Percentiles rank a stretch among this genome's conserved stretches.
Conservation (phyloP, 1,140 invertebrate genomes). For the Drosophila pachea region DNA sequence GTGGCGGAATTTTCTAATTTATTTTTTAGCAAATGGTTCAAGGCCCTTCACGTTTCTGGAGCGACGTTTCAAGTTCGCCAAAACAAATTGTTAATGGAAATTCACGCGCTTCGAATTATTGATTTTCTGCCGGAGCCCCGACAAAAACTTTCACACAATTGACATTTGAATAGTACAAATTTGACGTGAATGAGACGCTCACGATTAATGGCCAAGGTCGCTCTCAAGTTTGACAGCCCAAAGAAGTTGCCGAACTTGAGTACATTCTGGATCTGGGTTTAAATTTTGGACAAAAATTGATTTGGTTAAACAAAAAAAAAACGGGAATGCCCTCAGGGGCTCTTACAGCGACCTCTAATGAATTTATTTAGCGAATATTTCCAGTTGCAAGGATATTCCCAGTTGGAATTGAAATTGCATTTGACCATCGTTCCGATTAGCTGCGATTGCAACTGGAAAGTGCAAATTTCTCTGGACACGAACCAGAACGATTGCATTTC, state of each 20-base stretch:
- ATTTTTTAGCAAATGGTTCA: constrained; percentile 75
- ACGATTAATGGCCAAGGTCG: constrained; percentile 77
- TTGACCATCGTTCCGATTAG: constrained; percentile 19
- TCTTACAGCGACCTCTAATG: constrained; percentile 29
- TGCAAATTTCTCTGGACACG: constrained; percentile 44
- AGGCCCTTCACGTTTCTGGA: constrained; percentile 57
- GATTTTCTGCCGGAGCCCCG: constrained; percentile 49
- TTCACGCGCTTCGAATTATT: constrained; percentile 66
- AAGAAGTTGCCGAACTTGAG: constrained; percentile 25
- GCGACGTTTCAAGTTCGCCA: constrained; percentile 58
- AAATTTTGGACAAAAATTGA: constrained; percentile 8
- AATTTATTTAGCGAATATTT: neutral
- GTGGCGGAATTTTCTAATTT: constrained; percentile 77
- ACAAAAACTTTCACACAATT: constrained; percentile 59
- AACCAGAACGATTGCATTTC: constrained; percentile 21
- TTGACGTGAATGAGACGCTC: constrained; percentile 63
- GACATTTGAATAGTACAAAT: constrained; percentile 72
- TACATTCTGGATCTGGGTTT: constrained; percentile 13
- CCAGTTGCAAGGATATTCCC: neutral
- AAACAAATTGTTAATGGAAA: constrained; percentile 76
- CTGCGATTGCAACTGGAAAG: constrained; percentile 26
- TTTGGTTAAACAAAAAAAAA: constrained; percentile 4
- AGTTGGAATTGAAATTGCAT: constrained; percentile 14
- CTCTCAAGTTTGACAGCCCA: constrained; percentile 60
- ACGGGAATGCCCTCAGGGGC: neutral